A percentile compares a stretch with the other conserved stretches of the same genome.
Evolutionary conservation across 2,888 invertebrate genomes (phyloP).

Genomic region (Entomobrya proxima): DNA sequence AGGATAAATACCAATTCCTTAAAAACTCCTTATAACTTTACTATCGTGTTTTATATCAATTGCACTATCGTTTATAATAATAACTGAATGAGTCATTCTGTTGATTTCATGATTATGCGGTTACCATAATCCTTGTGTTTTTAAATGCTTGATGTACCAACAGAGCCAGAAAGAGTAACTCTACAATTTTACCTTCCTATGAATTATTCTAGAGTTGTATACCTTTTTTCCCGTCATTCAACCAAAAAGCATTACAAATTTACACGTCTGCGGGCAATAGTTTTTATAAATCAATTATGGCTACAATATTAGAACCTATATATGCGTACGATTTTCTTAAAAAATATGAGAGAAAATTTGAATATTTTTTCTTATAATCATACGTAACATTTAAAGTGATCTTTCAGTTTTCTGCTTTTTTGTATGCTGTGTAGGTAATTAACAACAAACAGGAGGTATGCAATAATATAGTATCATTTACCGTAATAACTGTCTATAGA

Average conservation of each 20-base stretch:
- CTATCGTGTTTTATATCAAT: no score
- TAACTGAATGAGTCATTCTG: no score
- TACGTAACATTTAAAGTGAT: background rate
- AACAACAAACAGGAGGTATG: background rate
- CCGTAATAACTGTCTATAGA: background rate
- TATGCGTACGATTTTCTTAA: slow-evolving; percentile 8
- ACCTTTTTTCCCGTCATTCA: slow-evolving; percentile 9
- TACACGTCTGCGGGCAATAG: slow-evolving; percentile 8
- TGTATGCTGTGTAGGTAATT: background rate
- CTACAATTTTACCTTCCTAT: background rate
- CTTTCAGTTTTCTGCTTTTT: background rate
- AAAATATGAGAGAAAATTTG: background rate
- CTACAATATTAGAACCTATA: background rate
- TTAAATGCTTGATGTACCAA: no score
- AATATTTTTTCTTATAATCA: background rate
- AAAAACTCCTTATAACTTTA: no score
- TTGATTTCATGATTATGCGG: no score
- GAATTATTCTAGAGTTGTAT: background rate
- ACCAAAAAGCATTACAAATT: slow-evolving; percentile 19
- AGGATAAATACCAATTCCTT: no score
- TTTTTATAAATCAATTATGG: background rate
- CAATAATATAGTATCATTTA: background rate
- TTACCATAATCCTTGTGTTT: no score
- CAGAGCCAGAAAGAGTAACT: background rate
- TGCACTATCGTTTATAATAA: no score